A percentile compares a stretch with the other conserved stretches of the same genome.
Conservation (phyloP, 2,797 vertebrate genomes). For the Furcifer pardalis region DNA sequence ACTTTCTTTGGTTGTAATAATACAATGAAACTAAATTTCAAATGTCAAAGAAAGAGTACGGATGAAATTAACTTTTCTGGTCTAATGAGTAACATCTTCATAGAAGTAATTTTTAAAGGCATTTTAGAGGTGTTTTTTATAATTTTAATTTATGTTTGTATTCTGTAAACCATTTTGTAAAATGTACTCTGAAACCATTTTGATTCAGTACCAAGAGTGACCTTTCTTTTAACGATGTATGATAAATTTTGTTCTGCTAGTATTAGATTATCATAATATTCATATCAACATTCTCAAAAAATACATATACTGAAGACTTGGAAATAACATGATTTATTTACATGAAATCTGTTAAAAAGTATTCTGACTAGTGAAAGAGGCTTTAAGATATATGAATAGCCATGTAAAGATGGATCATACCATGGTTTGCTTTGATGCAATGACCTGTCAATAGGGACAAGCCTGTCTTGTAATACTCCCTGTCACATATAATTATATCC, state of each 20-base stretch:
- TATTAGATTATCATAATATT: neutral
- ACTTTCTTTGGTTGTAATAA: too few species aligned
- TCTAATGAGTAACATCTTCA: too few species aligned
- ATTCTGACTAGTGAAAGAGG: neutral
- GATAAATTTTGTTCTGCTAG: neutral
- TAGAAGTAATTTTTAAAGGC: too few species aligned
- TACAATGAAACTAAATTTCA: too few species aligned
- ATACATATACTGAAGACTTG: neutral
- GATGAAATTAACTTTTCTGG: too few species aligned
- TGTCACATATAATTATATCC: conserved; percentile 23
- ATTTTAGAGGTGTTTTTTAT: too few species aligned
- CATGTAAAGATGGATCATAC: neutral
- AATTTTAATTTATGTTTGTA: too few species aligned
- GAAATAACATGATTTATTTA: neutral
- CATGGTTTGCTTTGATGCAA: neutral
- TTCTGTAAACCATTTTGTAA: neutral
- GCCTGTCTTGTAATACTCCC: neutral
- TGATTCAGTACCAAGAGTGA: neutral
- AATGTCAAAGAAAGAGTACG: too few species aligned
- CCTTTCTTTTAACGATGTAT: neutral
- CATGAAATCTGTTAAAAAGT: neutral
- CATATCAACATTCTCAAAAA: neutral
- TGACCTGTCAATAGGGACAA: neutral
- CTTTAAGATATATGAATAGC: neutral
- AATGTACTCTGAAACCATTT: neutral